phyloP scores from a whole-genome alignment of 2,113 vertebrate species.

The Aptenodytes patagonicus region DNA sequence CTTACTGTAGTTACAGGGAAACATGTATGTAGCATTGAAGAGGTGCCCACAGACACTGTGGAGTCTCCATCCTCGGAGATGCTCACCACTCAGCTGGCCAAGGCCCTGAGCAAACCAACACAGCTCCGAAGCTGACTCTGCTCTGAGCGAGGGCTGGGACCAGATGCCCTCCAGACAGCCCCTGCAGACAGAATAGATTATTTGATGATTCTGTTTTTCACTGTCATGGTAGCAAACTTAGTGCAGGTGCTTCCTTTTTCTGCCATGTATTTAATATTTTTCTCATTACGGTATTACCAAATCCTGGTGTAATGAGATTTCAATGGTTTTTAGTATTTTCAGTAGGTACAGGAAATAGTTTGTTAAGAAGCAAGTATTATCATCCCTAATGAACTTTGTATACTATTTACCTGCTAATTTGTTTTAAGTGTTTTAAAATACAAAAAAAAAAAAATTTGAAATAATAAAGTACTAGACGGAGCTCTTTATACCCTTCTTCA shows the following conservation, averaged over 20 bases:
- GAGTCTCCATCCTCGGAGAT: not conserved
- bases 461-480: not conserved
- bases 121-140: not conserved
- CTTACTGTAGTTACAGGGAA: not conserved
- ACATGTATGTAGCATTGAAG: not conserved
- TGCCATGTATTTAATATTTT: slow-evolving; percentile 31
- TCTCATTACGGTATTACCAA: slow-evolving; percentile 7
- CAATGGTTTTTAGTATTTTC: not conserved
- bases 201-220: slow-evolving; percentile 14
- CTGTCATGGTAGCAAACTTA: slow-evolving; percentile 50
- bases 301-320: not conserved
- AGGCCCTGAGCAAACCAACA: not conserved
- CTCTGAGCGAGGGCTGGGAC: not conserved
- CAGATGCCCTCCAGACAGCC: slow-evolving; percentile 47
- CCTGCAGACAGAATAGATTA: not conserved
- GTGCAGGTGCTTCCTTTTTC: slow-evolving; percentile 46
- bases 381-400: not conserved
- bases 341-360: slow-evolving; percentile 23
- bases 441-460: not conserved
- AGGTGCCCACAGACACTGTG: not conserved
- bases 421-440: not conserved
- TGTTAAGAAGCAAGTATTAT: not conserved
- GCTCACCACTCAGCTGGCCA: not conserved
- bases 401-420: not conserved
- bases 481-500: not conserved